Conservation (phyloP, 2,888 invertebrate species). For the Dendrolimus pini region DNA sequence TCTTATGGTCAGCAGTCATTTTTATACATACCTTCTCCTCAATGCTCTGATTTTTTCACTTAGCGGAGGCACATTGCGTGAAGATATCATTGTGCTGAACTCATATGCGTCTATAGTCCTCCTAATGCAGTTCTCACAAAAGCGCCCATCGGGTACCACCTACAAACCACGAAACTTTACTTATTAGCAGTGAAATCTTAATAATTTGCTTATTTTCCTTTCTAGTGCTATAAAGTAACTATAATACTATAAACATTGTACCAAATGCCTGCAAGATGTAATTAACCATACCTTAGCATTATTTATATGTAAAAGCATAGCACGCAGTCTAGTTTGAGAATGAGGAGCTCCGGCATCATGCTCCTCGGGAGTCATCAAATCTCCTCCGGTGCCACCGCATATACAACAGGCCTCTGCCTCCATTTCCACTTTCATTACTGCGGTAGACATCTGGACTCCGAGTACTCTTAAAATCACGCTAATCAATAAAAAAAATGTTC, state of each 20-base stretch:
- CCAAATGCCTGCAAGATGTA: slow-evolving; percentile 8
- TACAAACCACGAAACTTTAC: slow-evolving; percentile 11
- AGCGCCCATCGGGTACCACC: slow-evolving; percentile 54
- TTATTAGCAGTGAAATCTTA: no score
- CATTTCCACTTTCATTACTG: slow-evolving; percentile 45
- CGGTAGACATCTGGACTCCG: slow-evolving; percentile 24
- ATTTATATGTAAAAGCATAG: slow-evolving; percentile 59
- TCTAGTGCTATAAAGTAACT: no score
- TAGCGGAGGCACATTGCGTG: slow-evolving; percentile 42
- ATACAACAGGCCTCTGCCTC: slow-evolving; percentile 47
- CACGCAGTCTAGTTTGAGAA: slow-evolving; percentile 43
- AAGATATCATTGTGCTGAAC: slow-evolving; percentile 40
- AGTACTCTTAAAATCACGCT: not conserved
- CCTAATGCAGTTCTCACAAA: slow-evolving; percentile 46
- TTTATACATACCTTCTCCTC: slow-evolving; percentile 29
- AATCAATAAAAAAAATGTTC: no score
- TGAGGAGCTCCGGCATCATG: slow-evolving; percentile 46
- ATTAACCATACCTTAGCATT: slow-evolving; percentile 46
- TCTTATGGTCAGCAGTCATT: no score
- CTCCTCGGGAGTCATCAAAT: slow-evolving; percentile 54
- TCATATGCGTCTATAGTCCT: slow-evolving; percentile 53
- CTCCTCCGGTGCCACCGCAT: slow-evolving; percentile 41
- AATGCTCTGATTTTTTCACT: slow-evolving; percentile 61
- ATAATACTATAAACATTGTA: no score
- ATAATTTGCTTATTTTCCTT: no score